Conservation (phyloP, 2,888 invertebrate species). For the Eupithecia subumbrata region DNA sequence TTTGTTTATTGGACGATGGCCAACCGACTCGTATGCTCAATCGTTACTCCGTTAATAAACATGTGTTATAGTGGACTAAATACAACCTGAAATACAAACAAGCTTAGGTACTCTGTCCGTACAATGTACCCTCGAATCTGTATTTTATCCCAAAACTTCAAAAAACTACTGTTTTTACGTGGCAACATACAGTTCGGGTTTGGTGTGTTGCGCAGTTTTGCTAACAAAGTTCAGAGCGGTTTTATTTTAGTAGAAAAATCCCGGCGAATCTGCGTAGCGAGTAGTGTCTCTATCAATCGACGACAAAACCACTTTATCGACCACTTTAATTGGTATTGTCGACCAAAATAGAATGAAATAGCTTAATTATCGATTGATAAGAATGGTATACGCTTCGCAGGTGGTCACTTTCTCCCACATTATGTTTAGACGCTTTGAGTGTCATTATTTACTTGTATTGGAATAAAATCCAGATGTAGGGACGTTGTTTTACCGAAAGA, state of each 20-base stretch:
- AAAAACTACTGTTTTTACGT: background rate
- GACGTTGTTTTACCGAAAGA: conserved; percentile 10
- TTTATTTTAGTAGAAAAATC: conserved; percentile 1
- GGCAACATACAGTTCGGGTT: background rate
- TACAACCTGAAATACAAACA: conserved; percentile 66
- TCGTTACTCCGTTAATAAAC: conserved; percentile 59
- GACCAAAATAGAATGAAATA: background rate
- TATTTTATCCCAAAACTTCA: conserved; percentile 1
- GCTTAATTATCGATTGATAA: background rate
- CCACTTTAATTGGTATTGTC: background rate
- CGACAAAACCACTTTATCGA: background rate
- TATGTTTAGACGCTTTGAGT: background rate
- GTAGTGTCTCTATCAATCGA: background rate
- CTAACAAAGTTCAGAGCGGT: background rate
- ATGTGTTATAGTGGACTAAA: conserved; percentile 63
- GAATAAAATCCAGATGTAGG: background rate
- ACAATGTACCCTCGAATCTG: background rate
- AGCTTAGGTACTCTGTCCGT: conserved; percentile 51
- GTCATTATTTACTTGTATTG: background rate
- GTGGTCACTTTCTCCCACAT: background rate
- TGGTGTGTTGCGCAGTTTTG: background rate
- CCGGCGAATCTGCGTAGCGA: background rate
- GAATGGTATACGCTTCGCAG: background rate
- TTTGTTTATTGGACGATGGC: conserved; percentile 46
- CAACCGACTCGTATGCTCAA: conserved; percentile 75